Evolutionary conservation across 2,888 invertebrate species (phyloP).

Genomic region (Stegophylla sp.): DNA sequence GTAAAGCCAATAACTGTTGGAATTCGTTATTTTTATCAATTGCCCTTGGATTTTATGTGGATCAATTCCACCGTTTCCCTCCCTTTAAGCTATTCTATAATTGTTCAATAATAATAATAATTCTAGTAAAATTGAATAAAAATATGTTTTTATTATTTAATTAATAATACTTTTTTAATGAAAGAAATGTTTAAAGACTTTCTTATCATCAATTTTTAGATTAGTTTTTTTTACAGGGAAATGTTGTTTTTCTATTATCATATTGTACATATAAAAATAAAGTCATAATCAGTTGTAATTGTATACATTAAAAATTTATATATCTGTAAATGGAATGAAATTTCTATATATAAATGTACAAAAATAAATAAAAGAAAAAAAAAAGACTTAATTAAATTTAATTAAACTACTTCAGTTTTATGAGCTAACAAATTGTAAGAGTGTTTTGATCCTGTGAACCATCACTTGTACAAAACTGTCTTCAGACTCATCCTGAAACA

Average conservation of each 20-base stretch:
- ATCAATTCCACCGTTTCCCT: conserved; percentile 32
- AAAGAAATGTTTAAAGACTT: conserved; percentile 51
- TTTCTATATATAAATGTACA: conserved; percentile 51
- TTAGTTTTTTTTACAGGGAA: conserved; percentile 57
- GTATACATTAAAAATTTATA: conserved; percentile 54
- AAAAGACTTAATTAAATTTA: conserved; percentile 28
- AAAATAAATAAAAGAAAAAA: conserved; percentile 53
- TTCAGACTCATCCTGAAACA: conserved; percentile 50
- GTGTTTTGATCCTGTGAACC: conserved; percentile 78
- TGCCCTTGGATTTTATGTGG: conserved; percentile 46
- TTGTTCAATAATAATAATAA: conserved; percentile 53
- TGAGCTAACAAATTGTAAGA: conserved; percentile 77
- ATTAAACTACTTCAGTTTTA: conserved; percentile 43
- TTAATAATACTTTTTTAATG: conserved; percentile 29
- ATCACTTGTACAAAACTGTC: conserved; percentile 74
- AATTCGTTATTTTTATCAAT: conserved; percentile 55
- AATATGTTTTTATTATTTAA: conserved; percentile 48
- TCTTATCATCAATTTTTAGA: conserved; percentile 41
- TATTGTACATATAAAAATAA: conserved; percentile 47
- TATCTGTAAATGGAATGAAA: conserved; percentile 47
- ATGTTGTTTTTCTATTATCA: conserved; percentile 55
- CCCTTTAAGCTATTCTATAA: conserved; percentile 19
- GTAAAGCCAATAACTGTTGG: conserved; percentile 56
- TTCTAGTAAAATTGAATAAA: conserved; percentile 43
- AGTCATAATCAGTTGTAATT: conserved; percentile 51